Evolutionary conservation across 2,888 invertebrate species (phyloP).

Genomic region (Euclidia mi): DNA sequence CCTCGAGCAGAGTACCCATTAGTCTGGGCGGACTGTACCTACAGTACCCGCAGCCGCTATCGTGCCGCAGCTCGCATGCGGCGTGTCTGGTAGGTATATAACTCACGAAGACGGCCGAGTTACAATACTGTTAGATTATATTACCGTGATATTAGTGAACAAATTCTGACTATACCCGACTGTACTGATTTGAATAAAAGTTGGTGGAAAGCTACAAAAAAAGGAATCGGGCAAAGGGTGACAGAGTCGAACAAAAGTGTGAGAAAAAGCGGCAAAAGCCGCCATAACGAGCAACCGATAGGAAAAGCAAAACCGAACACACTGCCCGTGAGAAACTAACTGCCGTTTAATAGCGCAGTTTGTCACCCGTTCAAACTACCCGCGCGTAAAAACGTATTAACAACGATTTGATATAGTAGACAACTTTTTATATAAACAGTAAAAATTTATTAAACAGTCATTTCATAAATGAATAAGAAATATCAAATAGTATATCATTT

Average conservation of each 20-base stretch:
- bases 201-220: conserved; percentile 50
- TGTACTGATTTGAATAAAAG: conserved; percentile 29
- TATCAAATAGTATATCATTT: too few species aligned
- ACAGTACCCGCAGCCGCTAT: too few species aligned
- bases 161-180: too few species aligned
- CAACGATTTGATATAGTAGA: conserved; percentile 17
- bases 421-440: conserved; percentile 11
- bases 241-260: conserved; percentile 61
- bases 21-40: too few species aligned
- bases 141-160: too few species aligned
- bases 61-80: too few species aligned
- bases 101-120: too few species aligned
- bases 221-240: conserved; percentile 42
- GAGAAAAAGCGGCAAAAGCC: conserved; percentile 64
- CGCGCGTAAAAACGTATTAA: conserved; percentile 35
- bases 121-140: too few species aligned
- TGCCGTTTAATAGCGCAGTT: conserved; percentile 73
- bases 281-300: conserved; percentile 76
- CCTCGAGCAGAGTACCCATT: too few species aligned
- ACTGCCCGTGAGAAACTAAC: conserved; percentile 74
- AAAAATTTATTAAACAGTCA: too few species aligned
- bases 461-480: too few species aligned
- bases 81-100: too few species aligned
- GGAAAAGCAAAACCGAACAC: conserved; percentile 65
- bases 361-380: conserved; percentile 54